phyloP scores from a whole-genome alignment of 35 echinoderm and acorn worm species.

The Lytechinus variegatus region DNA sequence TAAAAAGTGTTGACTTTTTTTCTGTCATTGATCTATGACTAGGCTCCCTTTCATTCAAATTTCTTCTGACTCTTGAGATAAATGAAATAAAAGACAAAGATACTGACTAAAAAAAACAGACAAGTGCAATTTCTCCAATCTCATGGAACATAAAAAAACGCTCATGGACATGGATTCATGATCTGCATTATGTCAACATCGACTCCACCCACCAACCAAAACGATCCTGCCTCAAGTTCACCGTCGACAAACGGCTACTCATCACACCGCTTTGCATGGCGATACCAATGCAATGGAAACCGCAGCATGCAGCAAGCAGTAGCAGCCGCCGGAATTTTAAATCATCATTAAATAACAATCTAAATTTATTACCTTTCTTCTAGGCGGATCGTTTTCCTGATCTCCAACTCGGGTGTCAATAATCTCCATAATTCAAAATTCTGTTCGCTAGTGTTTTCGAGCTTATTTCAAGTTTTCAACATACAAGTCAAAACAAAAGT shows the following conservation, averaged over 20 bases:
- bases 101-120: too few species aligned
- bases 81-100: too few species aligned
- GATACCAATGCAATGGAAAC: not conserved
- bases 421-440: conserved; percentile 7
- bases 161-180: not conserved
- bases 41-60: too few species aligned
- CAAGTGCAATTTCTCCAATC: too few species aligned
- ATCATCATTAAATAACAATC: not conserved
- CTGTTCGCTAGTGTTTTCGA: not conserved
- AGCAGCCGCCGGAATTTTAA: not conserved
- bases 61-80: too few species aligned
- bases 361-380: conserved; percentile 40
- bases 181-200: not conserved
- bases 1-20: too few species aligned
- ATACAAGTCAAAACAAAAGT: too few species aligned
- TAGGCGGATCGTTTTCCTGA: conserved; percentile 34
- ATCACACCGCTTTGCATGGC: too few species aligned
- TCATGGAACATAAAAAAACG: too few species aligned
- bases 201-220: not conserved
- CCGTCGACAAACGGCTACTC: not conserved
- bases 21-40: too few species aligned
- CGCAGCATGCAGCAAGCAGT: not conserved
- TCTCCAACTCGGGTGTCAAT: not conserved
- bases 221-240: not conserved
- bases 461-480: too few species aligned